Percentiles rank a stretch among this genome's conserved stretches.
These are phyloP conservation scores for Sebastes kiyomatsui DNA, from an alignment of 2,797 vertebrate genomes.

Conservation along the genomic window DNA sequence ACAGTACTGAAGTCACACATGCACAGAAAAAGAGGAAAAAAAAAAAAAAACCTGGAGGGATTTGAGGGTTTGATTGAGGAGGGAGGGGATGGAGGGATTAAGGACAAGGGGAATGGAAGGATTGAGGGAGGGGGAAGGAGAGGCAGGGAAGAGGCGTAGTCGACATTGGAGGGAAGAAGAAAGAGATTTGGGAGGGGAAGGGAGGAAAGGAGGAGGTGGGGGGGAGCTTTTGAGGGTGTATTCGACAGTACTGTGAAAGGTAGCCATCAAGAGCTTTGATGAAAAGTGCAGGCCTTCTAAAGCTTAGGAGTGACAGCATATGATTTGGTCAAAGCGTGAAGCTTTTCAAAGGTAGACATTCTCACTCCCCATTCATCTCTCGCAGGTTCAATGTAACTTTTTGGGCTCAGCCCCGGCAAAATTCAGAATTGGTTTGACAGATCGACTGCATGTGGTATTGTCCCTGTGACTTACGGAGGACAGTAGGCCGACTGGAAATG, in stretches of 20 bases:
- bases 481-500: conserved; percentile 55
- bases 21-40: conserved; percentile 18
- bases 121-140: conserved; percentile 53
- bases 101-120: conserved; percentile 76
- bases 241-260: conserved; percentile 81
- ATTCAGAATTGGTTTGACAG: conserved; percentile 75
- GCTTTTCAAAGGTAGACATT: conserved; percentile 82
- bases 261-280: conserved; percentile 83
- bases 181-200: conserved; percentile 78
- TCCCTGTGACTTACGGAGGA: conserved; percentile 63
- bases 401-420: conserved; percentile 71
- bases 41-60: conserved; percentile 67
- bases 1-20: conserved; percentile 76
- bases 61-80: conserved; percentile 79
- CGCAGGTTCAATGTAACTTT: conserved; percentile 73
- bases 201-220: conserved; percentile 64
- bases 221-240: conserved; percentile 80
- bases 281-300: conserved; percentile 83
- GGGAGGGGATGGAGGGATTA: conserved; percentile 69
- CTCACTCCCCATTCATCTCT: conserved; percentile 73
- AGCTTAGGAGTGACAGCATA: conserved; percentile 83
- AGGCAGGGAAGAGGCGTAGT: conserved; percentile 47
- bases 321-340: conserved; percentile 84
- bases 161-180: conserved; percentile 75
- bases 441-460: conserved; percentile 72